Evolutionary conservation across 2,113 vertebrate genomes (phyloP).

Genomic region (Phoxinus phoxinus): DNA sequence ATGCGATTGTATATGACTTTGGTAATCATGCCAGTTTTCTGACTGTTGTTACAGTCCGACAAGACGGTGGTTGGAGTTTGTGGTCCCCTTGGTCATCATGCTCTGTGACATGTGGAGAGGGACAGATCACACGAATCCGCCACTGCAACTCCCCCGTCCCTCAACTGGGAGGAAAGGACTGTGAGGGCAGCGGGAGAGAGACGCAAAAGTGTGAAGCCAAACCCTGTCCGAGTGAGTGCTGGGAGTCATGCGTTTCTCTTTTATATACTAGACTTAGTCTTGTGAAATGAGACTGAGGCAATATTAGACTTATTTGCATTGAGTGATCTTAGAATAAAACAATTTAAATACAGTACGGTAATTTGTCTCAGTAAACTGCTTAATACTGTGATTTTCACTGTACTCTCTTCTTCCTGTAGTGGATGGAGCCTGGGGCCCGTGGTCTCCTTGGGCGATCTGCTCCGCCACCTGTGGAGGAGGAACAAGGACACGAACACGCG

Average conservation of each 20-base stretch:
- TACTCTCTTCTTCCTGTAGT: conserved; percentile 72
- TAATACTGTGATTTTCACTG: neutral
- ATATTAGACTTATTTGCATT: neutral
- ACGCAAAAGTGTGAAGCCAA: conserved; percentile 86
- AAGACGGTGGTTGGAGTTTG: conserved; percentile 95
- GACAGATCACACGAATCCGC: conserved; percentile 93
- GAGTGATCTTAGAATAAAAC: neutral
- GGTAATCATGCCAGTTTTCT: conserved; percentile 26
- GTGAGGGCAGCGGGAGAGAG: conserved; percentile 89
- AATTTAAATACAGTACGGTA: neutral
- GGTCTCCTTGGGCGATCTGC: conserved; percentile 95
- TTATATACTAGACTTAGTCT: neutral
- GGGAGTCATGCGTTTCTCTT: neutral
- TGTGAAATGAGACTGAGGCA: neutral
- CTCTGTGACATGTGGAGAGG: conserved; percentile 89
- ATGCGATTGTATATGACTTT: neutral
- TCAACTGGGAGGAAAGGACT: conserved; percentile 91
- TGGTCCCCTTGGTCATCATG: conserved; percentile 98
- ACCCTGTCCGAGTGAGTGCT: conserved; percentile 86
- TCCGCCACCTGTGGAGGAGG: conserved; percentile 90
- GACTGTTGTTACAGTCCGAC: conserved; percentile 82
- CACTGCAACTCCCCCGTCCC: conserved; percentile 96
- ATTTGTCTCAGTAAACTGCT: neutral
- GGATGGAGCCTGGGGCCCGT: conserved; percentile 93
- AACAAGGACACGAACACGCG: conserved; percentile 81